A percentile compares a stretch with the other conserved stretches of the same genome.
Evolutionary conservation across 2,797 vertebrate species (phyloP).

Genomic region (Ctenopoma kingsleyae): DNA sequence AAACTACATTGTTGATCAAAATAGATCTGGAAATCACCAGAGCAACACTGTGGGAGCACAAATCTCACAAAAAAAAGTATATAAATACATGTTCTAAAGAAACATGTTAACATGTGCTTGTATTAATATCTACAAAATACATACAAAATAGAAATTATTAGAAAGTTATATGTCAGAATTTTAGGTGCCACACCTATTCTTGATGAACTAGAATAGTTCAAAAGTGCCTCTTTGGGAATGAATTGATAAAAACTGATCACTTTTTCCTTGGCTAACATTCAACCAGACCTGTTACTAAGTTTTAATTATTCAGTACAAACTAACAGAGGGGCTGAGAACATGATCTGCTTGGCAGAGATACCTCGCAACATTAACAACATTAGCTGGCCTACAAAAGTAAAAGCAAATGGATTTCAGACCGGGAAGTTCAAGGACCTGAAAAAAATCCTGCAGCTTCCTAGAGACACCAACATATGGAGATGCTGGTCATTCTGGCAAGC

Average conservation of each 20-base stretch:
- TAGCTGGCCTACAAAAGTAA: neutral
- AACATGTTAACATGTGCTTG: no score
- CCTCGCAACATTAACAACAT: slow-evolving; percentile 6
- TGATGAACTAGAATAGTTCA: neutral
- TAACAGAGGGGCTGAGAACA: slow-evolving; percentile 36
- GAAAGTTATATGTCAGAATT: no score
- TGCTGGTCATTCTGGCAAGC: slow-evolving; percentile 47
- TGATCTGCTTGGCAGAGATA: slow-evolving; percentile 29
- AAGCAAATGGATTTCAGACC: slow-evolving; percentile 26
- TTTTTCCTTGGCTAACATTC: slow-evolving; percentile 25
- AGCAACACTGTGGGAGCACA: neutral
- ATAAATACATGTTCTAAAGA: no score
- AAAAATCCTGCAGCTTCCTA: slow-evolving; percentile 28
- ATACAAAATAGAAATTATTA: no score
- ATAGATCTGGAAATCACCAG: neutral
- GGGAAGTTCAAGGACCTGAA: slow-evolving; percentile 13
- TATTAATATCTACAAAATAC: no score
- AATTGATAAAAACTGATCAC: neutral
- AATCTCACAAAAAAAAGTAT: no score
- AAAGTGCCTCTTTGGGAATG: slow-evolving; percentile 4
- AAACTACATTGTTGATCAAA: neutral
- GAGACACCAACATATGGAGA: slow-evolving; percentile 49
- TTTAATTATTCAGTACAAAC: slow-evolving; percentile 7
- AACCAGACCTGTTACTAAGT: slow-evolving; percentile 18
- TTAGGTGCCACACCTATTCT: no score